phyloP scores from a whole-genome alignment of 1,140 invertebrate genomes.

The Papilio dardanus region DNA sequence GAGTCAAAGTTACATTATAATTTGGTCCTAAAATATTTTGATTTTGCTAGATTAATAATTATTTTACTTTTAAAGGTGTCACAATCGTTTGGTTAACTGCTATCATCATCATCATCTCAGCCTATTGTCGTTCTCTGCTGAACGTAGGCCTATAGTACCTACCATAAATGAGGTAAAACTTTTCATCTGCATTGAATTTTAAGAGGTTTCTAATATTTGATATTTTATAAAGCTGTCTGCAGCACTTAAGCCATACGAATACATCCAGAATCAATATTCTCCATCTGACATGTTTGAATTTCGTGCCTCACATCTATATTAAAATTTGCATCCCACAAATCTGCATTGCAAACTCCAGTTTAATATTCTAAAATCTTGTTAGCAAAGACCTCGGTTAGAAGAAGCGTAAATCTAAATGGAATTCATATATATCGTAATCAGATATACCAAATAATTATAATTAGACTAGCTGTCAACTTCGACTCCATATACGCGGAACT shows the following conservation, averaged over 20 bases:
- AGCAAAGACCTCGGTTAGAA: neutral
- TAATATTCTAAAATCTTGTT: constrained; percentile 17
- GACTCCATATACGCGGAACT: too few species aligned
- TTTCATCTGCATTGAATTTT: neutral
- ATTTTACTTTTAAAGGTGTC: too few species aligned
- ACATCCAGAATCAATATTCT: neutral
- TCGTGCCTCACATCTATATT: constrained; percentile 13
- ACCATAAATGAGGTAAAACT: neutral
- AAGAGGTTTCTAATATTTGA: neutral
- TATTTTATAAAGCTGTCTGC: neutral
- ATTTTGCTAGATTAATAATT: too few species aligned
- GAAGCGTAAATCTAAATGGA: neutral
- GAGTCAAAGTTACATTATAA: too few species aligned
- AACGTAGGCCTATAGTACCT: too few species aligned
- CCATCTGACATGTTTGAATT: constrained; percentile 15
- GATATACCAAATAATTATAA: too few species aligned
- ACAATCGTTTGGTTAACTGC: neutral
- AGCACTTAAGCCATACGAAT: constrained; percentile 1
- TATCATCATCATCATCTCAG: too few species aligned
- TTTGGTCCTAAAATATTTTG: too few species aligned
- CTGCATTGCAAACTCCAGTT: constrained; percentile 14
- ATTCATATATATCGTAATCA: neutral
- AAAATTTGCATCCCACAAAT: constrained; percentile 7
- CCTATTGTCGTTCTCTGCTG: too few species aligned
- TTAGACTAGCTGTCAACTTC: too few species aligned